Evolutionary conservation across 2,888 invertebrate species (phyloP).

Genomic region (Melieria picta): DNA sequence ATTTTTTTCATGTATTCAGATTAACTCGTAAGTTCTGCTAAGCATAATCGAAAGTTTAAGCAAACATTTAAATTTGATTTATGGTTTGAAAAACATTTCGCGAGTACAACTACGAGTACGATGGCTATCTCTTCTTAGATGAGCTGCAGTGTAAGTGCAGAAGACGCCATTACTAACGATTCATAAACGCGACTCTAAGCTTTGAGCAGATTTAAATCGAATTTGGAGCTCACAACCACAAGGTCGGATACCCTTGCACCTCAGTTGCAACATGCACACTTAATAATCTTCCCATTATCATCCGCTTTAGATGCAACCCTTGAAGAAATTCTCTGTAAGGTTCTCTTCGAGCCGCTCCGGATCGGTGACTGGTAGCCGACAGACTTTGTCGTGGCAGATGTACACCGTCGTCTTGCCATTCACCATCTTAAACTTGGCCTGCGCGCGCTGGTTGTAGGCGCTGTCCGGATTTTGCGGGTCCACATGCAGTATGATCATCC

Average conservation of each 20-base stretch:
- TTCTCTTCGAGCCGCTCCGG: slow-evolving; percentile 59
- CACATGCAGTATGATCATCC: slow-evolving; percentile 62
- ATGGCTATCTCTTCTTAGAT: no score
- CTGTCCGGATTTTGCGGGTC: slow-evolving; percentile 55
- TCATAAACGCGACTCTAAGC: background rate
- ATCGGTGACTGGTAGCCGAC: slow-evolving; percentile 64
- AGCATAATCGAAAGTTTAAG: no score
- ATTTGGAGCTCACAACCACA: background rate
- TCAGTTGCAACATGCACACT: background rate
- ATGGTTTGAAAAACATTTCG: no score
- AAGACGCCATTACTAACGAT: background rate
- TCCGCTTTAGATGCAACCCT: background rate
- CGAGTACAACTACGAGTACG: no score
- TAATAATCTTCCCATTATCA: background rate
- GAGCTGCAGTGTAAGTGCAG: background rate
- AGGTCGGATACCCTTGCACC: background rate
- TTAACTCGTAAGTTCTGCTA: no score
- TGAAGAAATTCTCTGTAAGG: slow-evolving; percentile 58
- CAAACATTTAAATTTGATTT: no score
- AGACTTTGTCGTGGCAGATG: slow-evolving; percentile 64
- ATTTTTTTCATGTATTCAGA: no score
- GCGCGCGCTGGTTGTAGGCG: slow-evolving; percentile 56
- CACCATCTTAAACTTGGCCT: slow-evolving; percentile 63
- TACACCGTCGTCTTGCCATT: slow-evolving; percentile 63
- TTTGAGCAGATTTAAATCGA: background rate